Base-by-base conservation (phyloP, 2,888 invertebrate genomes). In the Epirrhoe tristata region DNA sequence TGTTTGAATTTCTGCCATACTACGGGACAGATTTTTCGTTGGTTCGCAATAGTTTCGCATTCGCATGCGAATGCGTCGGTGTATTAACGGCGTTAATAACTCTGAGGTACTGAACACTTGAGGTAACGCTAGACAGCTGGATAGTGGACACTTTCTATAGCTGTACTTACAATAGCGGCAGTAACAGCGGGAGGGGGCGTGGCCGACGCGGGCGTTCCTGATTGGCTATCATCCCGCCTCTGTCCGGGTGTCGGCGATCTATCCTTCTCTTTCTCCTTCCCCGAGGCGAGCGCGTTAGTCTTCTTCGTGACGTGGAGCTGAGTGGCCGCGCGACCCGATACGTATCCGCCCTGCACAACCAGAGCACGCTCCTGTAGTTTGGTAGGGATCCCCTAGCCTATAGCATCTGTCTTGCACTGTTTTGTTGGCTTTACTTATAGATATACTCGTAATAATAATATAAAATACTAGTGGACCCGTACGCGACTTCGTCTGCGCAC, bases 281-380 rank as follows among this genome's bases (percentile, higher is more conserved):
- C 84, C 12, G 79, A 81, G 60, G 93, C 93, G 72, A 98, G 94
- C 60, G 98, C 96, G 92, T 98, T 98, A 58, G 96, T 94, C 87
- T 96, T 96, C 91, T 96, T 97, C 48, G 81, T 88, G 63, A 97
- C 96, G 83, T 96, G 96, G 55, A 98, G 94, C 76, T 96, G 91
- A 76, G 93, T 92, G 81, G 88, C 89, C 72, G 94, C 94, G 73
- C 95, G 94, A 50, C 95, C 95, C 55, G 94, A 93, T 74, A 95
- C 95, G 88, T 95, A 95, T 63, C 95, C 95, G 76, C 95, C 95
- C 95, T 95, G 95, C 75, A 95, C 95, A 88, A 92, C 95, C 84
- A 93, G 94, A 82, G 94, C 96, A 88, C 93, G 96, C 95, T 94
- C 96, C 96, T 95, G 89, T 56, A 92, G 91, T 89, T 85, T 81